Percentiles rank a stretch among this genome's conserved stretches.
phyloP scores from a whole-genome alignment of 2,888 invertebrate genomes.

The Cataglyphis altisquamis region DNA sequence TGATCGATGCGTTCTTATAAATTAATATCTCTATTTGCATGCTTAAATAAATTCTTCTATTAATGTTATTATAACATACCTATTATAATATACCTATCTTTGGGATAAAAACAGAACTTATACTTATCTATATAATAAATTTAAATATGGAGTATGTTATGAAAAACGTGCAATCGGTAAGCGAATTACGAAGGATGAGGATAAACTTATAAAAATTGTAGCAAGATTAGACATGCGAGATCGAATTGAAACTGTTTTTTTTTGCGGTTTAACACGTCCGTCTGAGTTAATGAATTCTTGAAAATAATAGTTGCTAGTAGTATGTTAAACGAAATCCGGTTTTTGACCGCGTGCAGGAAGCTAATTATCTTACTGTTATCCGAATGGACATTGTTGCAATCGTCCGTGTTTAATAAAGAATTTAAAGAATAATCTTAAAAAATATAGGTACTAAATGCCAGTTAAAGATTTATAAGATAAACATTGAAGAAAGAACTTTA shows the following conservation, averaged over 20 bases:
- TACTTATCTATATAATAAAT: neutral
- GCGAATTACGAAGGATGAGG: constrained; percentile 39
- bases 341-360: constrained; percentile 62
- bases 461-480: neutral
- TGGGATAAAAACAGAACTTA: neutral
- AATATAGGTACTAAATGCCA: neutral
- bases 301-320: constrained; percentile 60
- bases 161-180: neutral
- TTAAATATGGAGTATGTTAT: neutral
- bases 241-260: constrained; percentile 69
- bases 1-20: neutral
- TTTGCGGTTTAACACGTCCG: constrained; percentile 80
- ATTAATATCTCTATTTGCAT: neutral
- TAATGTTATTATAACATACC: neutral
- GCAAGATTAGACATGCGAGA: constrained; percentile 76
- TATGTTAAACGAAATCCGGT: constrained; percentile 65
- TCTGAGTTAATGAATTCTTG: constrained; percentile 71
- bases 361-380: constrained; percentile 71
- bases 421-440: neutral
- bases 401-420: constrained; percentile 31
- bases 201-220: constrained; percentile 61
- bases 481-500: neutral
- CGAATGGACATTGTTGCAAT: constrained; percentile 59
- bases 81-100: neutral
- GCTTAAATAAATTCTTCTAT: neutral